Percentiles rank a stretch among this genome's conserved stretches.
phyloP scores from a whole-genome alignment of 2,888 invertebrate genomes.

The Drosophila incognita region DNA sequence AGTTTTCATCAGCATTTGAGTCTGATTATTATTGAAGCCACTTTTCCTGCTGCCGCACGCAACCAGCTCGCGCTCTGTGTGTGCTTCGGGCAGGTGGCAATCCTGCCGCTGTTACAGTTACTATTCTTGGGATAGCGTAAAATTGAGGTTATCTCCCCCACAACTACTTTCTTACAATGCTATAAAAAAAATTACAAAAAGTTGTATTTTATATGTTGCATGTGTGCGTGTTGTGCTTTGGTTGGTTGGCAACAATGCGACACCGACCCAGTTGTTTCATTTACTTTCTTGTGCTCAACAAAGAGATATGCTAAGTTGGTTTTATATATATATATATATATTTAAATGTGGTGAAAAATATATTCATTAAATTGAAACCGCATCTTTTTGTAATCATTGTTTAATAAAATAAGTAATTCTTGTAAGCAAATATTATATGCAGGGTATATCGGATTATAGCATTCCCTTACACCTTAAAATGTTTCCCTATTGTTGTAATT shows the following conservation, averaged over 20 bases:
- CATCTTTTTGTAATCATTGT: not conserved
- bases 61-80: slow-evolving; percentile 44
- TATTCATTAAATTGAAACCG: not conserved
- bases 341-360: not conserved
- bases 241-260: slow-evolving; percentile 54
- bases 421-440: not conserved
- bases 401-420: not conserved
- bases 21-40: slow-evolving; percentile 70
- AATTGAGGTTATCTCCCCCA: slow-evolving; percentile 48
- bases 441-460: not conserved
- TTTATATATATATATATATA: not conserved
- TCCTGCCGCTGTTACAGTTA: slow-evolving; percentile 37
- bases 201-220: slow-evolving; percentile 37
- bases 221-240: slow-evolving; percentile 19
- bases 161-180: not conserved
- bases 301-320: not conserved
- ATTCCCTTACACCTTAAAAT: not conserved
- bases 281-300: not conserved
- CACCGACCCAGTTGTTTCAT: slow-evolving; percentile 18
- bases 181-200: slow-evolving; percentile 47
- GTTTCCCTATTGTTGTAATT: not conserved
- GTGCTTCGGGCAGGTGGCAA: slow-evolving; percentile 41
- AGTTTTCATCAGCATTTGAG: slow-evolving; percentile 65
- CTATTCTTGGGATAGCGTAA: slow-evolving; percentile 36
- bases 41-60: slow-evolving; percentile 69